Evolutionary conservation across 2,888 invertebrate species (phyloP), one percentile per base, ranked within the genome.

Genomic region (Sarcophaga variegata): DNA sequence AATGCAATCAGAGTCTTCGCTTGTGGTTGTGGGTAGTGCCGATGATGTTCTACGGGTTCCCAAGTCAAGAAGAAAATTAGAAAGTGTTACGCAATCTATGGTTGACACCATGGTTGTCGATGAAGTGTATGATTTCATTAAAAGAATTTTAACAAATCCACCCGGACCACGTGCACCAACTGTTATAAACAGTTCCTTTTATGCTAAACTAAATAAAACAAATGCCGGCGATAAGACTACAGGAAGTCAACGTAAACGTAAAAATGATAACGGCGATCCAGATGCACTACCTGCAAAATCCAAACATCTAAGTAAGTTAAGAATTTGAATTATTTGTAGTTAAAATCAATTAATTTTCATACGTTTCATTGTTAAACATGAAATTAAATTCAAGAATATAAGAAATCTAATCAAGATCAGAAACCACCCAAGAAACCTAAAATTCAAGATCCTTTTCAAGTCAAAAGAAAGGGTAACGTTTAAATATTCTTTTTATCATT

Each of bases 1-100:
- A 88, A 96, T 97, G 95, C 94, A 96, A 88, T 96, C 96, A 0
- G 96, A 97, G 91, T 96, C 96, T 4, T 95, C 96, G 75, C 93
- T 97, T 59, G 94, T 97, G 59, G 95, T 97, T 17, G 96, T 97
- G 20, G 97, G 97, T 27, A 96, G 96, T 60, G 97, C 96, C 1
- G 97, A 97, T 93, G 96, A 97, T 92, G 94, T 95, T 78, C 93
- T 97, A 22, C 94, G 97, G 63, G 95, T 97, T 86, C 95, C 95
- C 8, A 95, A 96, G 86, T 94, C 95, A 74, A 96, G 96, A 91
- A 95, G 96, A 88, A 95, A 95, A 89, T 94, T 94, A n/a, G 96
- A 97, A 90, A 95, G 96, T 20, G 95, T 97, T 22, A 97, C 97
- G 0, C 97, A 97, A 91, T 94, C 95, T 63, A 96, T 97, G 94